phyloP scores from a whole-genome alignment of 2,113 vertebrate genomes.

The Trinectes maculatus region DNA sequence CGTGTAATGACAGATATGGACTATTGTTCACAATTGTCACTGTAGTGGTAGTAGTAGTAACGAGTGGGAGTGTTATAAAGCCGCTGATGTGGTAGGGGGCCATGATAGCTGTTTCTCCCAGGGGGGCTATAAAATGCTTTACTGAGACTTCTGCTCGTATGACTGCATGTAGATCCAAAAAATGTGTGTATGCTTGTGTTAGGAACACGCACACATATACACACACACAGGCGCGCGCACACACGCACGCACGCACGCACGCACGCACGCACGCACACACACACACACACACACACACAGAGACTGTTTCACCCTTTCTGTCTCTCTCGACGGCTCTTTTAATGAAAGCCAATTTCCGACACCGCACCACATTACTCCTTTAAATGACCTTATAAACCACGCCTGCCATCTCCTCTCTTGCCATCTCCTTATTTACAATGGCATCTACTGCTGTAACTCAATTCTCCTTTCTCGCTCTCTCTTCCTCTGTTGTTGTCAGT shows the following conservation, averaged over 20 bases:
- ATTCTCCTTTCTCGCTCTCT: constrained; percentile 34
- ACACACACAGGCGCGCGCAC: constrained; percentile 9
- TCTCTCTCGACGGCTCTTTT: constrained; percentile 67
- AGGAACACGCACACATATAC: constrained; percentile 11
- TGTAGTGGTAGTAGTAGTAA: constrained; percentile 6
- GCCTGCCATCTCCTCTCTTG: constrained; percentile 56
- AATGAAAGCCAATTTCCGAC: constrained; percentile 77
- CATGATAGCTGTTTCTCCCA: constrained; percentile 45
- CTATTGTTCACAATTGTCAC: constrained; percentile 42
- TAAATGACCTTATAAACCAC: constrained; percentile 80
- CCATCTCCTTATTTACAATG: constrained; percentile 74
- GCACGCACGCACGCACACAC: constrained; percentile 13
- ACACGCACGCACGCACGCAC: background rate
- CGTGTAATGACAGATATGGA: constrained; percentile 45
- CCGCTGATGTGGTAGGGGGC: constrained; percentile 37
- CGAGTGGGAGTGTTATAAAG: constrained; percentile 29
- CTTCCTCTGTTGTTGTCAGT: constrained; percentile 17
- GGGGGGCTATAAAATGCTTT: constrained; percentile 57
- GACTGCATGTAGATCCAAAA: constrained; percentile 44
- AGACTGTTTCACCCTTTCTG: constrained; percentile 20
- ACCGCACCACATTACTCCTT: constrained; percentile 75
- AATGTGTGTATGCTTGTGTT: constrained; percentile 20
- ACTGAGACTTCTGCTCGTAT: constrained; percentile 26
- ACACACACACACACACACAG: background rate
- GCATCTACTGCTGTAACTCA: constrained; percentile 61